Base-by-base conservation (phyloP, 1,140 invertebrate genomes). In the Diachasmimorpha longicaudata region DNA sequence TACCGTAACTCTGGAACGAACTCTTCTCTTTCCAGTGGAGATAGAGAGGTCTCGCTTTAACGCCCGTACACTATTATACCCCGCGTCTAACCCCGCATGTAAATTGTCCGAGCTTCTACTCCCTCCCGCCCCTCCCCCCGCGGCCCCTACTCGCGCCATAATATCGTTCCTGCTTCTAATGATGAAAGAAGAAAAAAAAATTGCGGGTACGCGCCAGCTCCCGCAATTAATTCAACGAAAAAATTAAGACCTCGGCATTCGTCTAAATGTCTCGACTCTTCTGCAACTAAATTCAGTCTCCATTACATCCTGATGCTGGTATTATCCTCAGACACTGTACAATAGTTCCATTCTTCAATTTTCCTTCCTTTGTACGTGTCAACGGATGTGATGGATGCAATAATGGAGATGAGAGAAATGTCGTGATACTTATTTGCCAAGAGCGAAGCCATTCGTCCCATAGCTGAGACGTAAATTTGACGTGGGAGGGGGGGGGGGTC, bases 131-230 rank as follows among this genome's bases (percentile, higher is more conserved):
- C n/a, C n/a, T n/a, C n/a, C n/a, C n/a, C n/a, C n/a, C n/a, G n/a
- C n/a, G n/a, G n/a, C 4, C 66, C 79, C 78, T 77, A 75, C 78
- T 77, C 79, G 36, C 19, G 77, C 79, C 83, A 86, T 87, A 87
- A 87, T 86, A 87, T 85, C 81, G 82, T 88, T 85, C 31, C 82
- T 80, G 82, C 87, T 85, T 68, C 82, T 83, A 87, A 87, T 86
- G 83, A 84, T 79, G 81, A 82, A 82, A 81, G 84, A 25, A 63
- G 31, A 63, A 63, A 25, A 25, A 63, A 63, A 31, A 23, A 23
- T 63, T 63, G 0, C 19, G 21, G 19, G 78, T 31, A 81, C 80
- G 16, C 31, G 8, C 46, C n/a, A 25, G 31, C 69, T 63, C 36
- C 31, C 21, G 67, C 77, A 75, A 76, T 76, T 77, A 78, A 80